Evolutionary conservation across 2,113 vertebrate genomes (phyloP).

Genomic region (Serinus canaria): DNA sequence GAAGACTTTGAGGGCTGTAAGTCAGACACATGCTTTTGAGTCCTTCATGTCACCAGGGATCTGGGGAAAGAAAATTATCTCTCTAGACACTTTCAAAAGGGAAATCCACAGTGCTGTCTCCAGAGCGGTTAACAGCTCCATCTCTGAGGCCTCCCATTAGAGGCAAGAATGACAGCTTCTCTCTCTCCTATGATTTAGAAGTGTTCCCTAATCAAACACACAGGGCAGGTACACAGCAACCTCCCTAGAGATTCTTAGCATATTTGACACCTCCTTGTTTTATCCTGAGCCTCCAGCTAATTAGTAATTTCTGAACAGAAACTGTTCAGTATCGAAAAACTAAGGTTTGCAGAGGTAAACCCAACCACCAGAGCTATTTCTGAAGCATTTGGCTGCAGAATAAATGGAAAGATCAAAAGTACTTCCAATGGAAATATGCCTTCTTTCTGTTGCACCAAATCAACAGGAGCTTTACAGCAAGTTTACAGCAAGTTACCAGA

Average conservation of each 20-base stretch:
- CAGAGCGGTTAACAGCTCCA: neutral
- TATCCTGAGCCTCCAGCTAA: neutral
- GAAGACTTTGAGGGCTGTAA: conserved; percentile 10
- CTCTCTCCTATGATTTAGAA: neutral
- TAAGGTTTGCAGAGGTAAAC: neutral
- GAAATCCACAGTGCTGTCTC: conserved; percentile 2
- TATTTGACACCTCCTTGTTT: neutral
- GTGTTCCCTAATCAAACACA: neutral
- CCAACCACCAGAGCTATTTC: neutral
- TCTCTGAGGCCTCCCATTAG: neutral
- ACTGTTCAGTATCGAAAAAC: neutral
- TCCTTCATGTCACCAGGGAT: conserved; percentile 20
- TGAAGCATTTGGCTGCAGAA: neutral
- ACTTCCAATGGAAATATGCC: neutral
- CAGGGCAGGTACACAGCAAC: neutral
- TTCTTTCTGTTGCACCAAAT: neutral
- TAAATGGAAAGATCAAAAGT: neutral
- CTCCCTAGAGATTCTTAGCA: neutral
- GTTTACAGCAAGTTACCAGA: neutral
- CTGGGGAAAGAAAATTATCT: neutral
- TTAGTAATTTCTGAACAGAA: neutral
- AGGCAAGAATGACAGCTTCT: neutral
- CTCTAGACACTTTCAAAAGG: neutral
- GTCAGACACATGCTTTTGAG: neutral
- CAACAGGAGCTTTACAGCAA: neutral